Base-by-base conservation (phyloP, 2,797 vertebrate genomes). In the Melanotaenia pygmaea region DNA sequence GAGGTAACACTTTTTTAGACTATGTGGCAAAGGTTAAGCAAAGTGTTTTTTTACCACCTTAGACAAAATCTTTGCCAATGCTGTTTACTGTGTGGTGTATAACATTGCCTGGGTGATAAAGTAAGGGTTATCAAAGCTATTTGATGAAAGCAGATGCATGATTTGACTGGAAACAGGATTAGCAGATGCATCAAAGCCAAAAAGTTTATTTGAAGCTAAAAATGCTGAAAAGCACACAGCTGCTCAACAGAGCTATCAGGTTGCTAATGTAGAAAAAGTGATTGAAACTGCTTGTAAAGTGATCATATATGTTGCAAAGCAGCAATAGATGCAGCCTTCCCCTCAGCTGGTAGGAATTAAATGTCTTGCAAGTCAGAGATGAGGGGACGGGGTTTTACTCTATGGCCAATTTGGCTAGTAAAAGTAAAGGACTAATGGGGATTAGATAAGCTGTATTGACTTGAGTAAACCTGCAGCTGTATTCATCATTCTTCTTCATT, bases 1-100 rank as follows among this genome's bases (percentile, higher is more conserved):
- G 96, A 97, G 96, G 97, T 96, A 92, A 86, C 59, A 38, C n/a
- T 6, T 40, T 5, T 40, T 8, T 53, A 38, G 14, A 38, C 22
- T 3, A 2, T 28, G 12, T 51, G 14, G 37, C 20, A 22, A 6
- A 20, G 26, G 14, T 34, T 16, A 6, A 40, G 50, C 5, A 50
- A 37, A 20, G 11, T 5, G 10, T 24, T 38, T 61, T 60, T 11
- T 60, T 1, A 13, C 34, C 12, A 24, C 13, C 22, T 7, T 11
- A 40, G 6, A 22, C 1, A 45, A 45, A 20, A 5, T 1, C 4
- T 45, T 20, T 20, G 18, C 18, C 7, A 18, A 7, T 20, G 43
- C 43, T 43, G 38, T 14, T 40, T 12, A 68, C 35, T 22, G 38
- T 20, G 13, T 43, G 24, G 8, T 59, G n/a, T 54, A 3, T 6